These are phyloP conservation scores for Epinephelus cyanopodus DNA, from an alignment of 2,113 vertebrate species.

Conservation along the genomic window DNA sequence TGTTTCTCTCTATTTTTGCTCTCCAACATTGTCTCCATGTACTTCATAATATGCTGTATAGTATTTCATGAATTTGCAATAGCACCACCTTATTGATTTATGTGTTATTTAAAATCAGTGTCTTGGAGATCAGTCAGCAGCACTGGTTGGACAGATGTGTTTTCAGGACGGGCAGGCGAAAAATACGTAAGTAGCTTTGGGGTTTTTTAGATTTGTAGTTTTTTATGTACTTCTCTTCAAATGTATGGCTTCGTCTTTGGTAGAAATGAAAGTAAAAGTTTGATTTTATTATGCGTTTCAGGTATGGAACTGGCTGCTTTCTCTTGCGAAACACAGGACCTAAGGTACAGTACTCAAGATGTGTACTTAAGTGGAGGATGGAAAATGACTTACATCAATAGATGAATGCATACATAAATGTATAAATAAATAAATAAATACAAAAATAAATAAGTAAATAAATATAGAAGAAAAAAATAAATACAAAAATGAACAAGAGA, in stretches of 20 bases:
- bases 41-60: not conserved
- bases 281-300: conserved; percentile 56
- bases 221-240: not conserved
- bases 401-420: too few relatives aligned
- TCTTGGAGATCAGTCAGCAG: conserved; percentile 91
- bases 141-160: conserved; percentile 96
- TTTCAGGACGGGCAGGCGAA: conserved; percentile 94
- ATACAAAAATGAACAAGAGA: too few relatives aligned
- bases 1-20: conserved; percentile 65
- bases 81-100: not conserved
- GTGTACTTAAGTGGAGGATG: too few relatives aligned
- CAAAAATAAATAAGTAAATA: too few relatives aligned
- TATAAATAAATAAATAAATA: too few relatives aligned
- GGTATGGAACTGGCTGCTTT: conserved; percentile 97
- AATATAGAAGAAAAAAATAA: too few relatives aligned
- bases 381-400: too few relatives aligned
- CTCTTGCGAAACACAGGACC: conserved; percentile 92
- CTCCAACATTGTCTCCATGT: not conserved
- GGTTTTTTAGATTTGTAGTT: not conserved
- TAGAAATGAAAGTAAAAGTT: not conserved
- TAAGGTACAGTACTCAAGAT: conserved; percentile 82
- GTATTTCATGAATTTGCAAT: not conserved
- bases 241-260: not conserved
- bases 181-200: conserved; percentile 89
- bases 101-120: conserved; percentile 55